Evolutionary conservation across 2,113 vertebrate species (phyloP), one percentile per base, ranked within the genome.

Genomic region (Eonycteris spelaea): DNA sequence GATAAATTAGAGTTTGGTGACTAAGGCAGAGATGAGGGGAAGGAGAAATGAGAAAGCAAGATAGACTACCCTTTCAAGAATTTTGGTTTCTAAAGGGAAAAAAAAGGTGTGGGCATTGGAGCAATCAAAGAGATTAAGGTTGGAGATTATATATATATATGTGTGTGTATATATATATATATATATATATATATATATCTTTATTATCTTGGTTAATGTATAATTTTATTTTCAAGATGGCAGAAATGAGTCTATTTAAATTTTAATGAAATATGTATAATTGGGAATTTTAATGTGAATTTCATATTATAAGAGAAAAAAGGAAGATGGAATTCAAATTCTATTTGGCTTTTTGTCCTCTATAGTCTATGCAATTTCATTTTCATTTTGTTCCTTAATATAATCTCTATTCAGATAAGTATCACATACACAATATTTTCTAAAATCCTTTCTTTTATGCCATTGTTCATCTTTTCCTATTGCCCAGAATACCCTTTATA

Each of bases 301-400:
- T 53, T 86, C 82, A 28, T 22, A 16, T 85, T 88, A 0, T 43
- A 40, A 53, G 33, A 28, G 18, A 84, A 70, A 80, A 48, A 43
- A 90, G 11, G 53, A 80, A 67, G n/a, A 78, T 19, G 40, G 26
- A 87, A 83, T 92, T 95, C 15, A 95, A 71, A 33, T 95, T 70
- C 35, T 79, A 0, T 43, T 83, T 71, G 7, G 2, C 53, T 63
- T 74, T 59, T 74, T 67, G 13, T 35, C 16, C 43, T 73, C 15
- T 35, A 7, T 83, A 86, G 26, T 59, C 18, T 92, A 30, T 73
- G 13, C 53, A 43, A 55, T 78, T 85, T 94, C 40, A 90, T 53
- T 95, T 95, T 51, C 40, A 40, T 75, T 63, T 71, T 85, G 15
- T 71, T 92, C 7, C n/a, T 89, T 61, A 48, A 33, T 2, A 26